These are phyloP conservation scores for Halcyon leucocephala DNA, from an alignment of 2,797 vertebrate species.

Conservation along the genomic window DNA sequence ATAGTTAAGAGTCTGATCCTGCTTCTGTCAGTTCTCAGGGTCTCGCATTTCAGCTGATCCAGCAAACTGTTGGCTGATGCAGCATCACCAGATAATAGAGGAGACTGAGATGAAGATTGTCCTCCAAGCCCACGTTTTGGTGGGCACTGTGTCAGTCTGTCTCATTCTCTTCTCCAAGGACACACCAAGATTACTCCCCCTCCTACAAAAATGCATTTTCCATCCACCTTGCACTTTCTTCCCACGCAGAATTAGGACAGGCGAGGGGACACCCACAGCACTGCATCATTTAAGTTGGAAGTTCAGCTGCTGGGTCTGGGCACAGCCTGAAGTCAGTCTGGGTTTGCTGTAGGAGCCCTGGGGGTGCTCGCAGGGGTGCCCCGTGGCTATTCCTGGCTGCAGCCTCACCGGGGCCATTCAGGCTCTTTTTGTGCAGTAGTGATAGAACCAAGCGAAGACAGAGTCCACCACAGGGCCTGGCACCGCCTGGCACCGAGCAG, in stretches of 20 bases:
- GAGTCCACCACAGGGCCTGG: accelerated
- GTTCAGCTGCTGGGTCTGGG: background rate
- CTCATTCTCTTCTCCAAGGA: background rate
- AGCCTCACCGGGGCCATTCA: accelerated
- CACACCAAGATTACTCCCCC: background rate
- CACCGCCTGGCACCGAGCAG: background rate
- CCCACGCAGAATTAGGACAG: background rate
- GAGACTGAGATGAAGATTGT: background rate
- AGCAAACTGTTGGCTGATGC: constrained; percentile 45
- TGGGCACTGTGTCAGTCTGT: background rate
- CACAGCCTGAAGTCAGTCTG: accelerated
- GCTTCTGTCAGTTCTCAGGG: background rate
- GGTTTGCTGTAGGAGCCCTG: accelerated
- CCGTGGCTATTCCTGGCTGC: accelerated
- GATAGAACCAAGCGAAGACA: background rate
- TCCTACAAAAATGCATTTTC: background rate
- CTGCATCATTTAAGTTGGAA: background rate
- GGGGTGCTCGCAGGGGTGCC: accelerated
- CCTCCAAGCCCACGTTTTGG: background rate
- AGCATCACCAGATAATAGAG: background rate
- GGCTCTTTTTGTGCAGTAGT: background rate
- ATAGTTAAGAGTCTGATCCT: constrained; percentile 55
- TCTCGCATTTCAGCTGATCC: constrained; percentile 64
- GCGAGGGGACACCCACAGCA: background rate
- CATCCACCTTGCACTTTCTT: background rate